A percentile compares a stretch with the other conserved stretches of the same genome.
phyloP scores from a whole-genome alignment of 2,113 vertebrate genomes.

The Phocoena sinus region DNA sequence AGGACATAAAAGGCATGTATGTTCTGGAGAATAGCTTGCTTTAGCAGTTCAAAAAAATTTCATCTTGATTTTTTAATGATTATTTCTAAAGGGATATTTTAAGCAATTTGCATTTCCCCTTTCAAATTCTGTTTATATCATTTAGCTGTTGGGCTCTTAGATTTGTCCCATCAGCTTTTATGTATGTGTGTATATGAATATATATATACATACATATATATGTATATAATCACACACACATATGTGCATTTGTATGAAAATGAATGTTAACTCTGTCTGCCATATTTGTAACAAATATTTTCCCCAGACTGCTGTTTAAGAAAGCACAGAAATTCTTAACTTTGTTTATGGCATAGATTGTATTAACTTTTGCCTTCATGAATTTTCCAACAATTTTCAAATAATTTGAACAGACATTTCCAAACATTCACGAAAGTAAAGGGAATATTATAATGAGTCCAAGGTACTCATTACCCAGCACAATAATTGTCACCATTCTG shows the following conservation, averaged over 20 bases:
- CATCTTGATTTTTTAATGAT: background rate
- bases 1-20: constrained; percentile 21
- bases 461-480: background rate
- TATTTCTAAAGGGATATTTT: constrained; percentile 10
- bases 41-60: constrained; percentile 8
- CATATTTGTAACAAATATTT: background rate
- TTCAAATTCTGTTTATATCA: background rate
- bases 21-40: background rate
- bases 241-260: background rate
- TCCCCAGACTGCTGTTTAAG: background rate
- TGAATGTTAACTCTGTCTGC: background rate
- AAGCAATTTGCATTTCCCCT: background rate
- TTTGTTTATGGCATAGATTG: background rate
- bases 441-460: background rate
- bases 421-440: background rate
- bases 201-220: background rate
- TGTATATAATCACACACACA: background rate
- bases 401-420: constrained; percentile 26
- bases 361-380: background rate
- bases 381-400: background rate
- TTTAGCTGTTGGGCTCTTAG: background rate
- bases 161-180: background rate
- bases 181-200: background rate
- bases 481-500: background rate
- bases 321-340: background rate